phyloP scores from a whole-genome alignment of 2,797 vertebrate species.

The Dromococcyx pavoninus region DNA sequence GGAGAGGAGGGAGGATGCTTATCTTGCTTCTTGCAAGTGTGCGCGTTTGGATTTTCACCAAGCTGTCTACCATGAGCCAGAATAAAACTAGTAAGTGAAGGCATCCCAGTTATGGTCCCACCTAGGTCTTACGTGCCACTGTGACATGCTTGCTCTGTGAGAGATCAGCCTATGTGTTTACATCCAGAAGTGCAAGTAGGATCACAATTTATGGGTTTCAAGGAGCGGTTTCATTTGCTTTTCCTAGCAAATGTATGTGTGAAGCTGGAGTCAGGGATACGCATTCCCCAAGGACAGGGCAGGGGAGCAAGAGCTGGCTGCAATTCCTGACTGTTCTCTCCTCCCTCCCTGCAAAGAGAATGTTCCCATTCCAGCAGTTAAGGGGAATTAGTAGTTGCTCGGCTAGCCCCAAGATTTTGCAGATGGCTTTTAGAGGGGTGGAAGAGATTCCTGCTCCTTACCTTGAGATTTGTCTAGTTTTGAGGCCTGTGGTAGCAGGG shows the following conservation, averaged over 20 bases:
- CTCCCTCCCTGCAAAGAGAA: rapidly evolving
- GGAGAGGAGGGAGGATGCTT: neutral
- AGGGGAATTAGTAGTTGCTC: neutral
- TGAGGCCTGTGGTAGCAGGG: neutral
- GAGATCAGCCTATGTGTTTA: rapidly evolving
- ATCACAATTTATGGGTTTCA: neutral
- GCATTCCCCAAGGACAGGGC: neutral
- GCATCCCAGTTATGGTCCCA: neutral
- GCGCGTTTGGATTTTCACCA: neutral
- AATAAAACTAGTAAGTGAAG: neutral
- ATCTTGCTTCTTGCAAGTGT: neutral
- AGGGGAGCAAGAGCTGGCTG: neutral
- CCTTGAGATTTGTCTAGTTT: neutral
- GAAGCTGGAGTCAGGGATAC: neutral
- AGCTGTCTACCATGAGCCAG: neutral
- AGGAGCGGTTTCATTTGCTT: neutral
- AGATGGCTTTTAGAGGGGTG: neutral
- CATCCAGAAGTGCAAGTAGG: neutral
- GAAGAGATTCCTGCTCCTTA: neutral
- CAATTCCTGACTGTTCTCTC: neutral
- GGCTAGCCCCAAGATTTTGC: neutral
- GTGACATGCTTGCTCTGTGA: neutral
- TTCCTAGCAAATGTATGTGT: rapidly evolving
- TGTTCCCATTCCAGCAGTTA: neutral
- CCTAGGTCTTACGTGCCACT: neutral